Evolutionary conservation across 2,888 invertebrate genomes (phyloP), one percentile per base, ranked within the genome.

Genomic region (Callyntrura sp.): DNA sequence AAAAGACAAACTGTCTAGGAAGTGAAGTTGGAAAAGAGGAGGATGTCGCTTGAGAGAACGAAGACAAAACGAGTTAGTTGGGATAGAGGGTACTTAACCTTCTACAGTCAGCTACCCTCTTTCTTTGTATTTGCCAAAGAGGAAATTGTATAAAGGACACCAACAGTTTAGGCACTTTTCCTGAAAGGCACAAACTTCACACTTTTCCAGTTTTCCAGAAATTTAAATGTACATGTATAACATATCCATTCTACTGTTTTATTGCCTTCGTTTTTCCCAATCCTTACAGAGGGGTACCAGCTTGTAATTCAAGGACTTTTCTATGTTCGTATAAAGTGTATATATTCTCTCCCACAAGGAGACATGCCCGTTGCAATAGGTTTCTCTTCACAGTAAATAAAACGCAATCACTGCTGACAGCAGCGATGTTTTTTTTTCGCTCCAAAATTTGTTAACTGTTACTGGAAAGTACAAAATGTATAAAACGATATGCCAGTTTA

Each of bases 11-110:
- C 60, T 65, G 48, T 65, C 20, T 11, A 65, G 86, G 68, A 68
- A 85, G 62, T 79, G 55, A 55, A 86, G 55, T 35, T 65, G 51
- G 73, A 62, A 23, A 43, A 45, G 43, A 68, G 23, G 85, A 79
- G 65, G 85, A 76, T 85, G 85, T 76, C 25, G 85, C 11, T 28
- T n/a, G 57, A 60, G 70, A 76, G 76, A 23, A 85, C 43, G 57
- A 85, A n/a, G 51, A 43, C 70, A 51, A 68, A 65, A 86, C n/a
- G 85, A 76, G 76, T 85, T 60, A 48, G 25, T 57, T 17, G n/a
- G 79, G 79, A 68, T 86, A 60, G 68, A 65, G 68, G 68, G 86
- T 65, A 86, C 86, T 79, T 86, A 86, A 86, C 79, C 86, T 86
- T 68, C 20, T 43, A 35, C 48, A 35, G 35, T 20, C 79, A 51